A percentile compares a stretch with the other conserved stretches of the same genome.
Evolutionary conservation across 1,140 invertebrate genomes (phyloP).

Genomic region (Zaprionus kolodkinae): DNA sequence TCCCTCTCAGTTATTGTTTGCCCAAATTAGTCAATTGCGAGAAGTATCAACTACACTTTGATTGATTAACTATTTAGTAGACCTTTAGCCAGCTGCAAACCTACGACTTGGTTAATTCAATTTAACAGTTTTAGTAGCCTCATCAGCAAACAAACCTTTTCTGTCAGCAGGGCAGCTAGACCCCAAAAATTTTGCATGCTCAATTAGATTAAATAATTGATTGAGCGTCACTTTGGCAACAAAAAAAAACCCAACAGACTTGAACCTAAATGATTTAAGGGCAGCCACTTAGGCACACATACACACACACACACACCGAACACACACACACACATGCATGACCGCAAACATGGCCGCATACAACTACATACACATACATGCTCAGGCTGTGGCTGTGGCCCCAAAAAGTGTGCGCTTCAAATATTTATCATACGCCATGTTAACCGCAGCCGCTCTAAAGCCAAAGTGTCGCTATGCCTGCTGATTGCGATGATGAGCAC

Average conservation of each 20-base stretch:
- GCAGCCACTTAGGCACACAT: constrained; percentile 18
- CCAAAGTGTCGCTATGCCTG: constrained; percentile 16
- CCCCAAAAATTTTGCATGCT: constrained; percentile 23
- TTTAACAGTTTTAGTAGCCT: constrained; percentile 14
- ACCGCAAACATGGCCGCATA: not conserved
- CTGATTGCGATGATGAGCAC: constrained; percentile 21
- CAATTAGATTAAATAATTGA: constrained; percentile 50
- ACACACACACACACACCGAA: not conserved
- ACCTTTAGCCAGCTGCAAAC: not conserved
- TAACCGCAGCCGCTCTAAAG: constrained; percentile 43
- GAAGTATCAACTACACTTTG: not conserved
- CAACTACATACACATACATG: not conserved
- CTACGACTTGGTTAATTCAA: constrained; percentile 15
- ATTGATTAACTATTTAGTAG: constrained; percentile 15
- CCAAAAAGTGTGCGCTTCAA: constrained; percentile 48
- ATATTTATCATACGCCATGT: constrained; percentile 64
- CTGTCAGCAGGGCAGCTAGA: not conserved
- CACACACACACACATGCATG: not conserved
- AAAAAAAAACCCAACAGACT: constrained; percentile 19
- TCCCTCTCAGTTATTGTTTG: not conserved
- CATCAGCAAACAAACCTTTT: constrained; percentile 10
- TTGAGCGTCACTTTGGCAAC: constrained; percentile 33
- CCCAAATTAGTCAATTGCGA: not conserved
- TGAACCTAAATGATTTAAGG: constrained; percentile 28
- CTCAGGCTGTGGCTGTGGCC: constrained; percentile 1